Conservation (phyloP, 2,113 vertebrate genomes). For the Chiloscyllium plagiosum region DNA sequence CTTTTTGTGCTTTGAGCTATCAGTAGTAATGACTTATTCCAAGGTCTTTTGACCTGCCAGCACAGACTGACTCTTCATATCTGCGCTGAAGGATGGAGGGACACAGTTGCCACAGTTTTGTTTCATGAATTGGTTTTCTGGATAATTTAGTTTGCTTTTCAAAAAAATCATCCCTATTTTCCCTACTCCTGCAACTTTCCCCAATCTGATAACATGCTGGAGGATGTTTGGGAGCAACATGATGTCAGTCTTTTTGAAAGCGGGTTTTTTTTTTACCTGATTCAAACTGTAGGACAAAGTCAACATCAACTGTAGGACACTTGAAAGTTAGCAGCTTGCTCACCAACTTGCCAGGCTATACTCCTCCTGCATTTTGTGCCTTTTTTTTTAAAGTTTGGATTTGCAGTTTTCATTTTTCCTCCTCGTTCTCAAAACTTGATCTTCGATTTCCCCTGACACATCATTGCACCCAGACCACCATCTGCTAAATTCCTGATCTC, state of each 20-base stretch:
- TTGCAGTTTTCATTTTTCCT: background rate
- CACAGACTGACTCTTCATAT: background rate
- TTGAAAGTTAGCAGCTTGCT: background rate
- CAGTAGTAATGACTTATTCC: too few relatives aligned
- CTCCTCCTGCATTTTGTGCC: background rate
- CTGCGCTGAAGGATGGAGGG: background rate
- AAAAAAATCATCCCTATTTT: background rate
- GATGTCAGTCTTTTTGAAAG: background rate
- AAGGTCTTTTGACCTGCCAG: too few relatives aligned
- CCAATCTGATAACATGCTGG: background rate
- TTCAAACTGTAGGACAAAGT: too few relatives aligned
- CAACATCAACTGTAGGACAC: too few relatives aligned
- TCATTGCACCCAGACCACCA: background rate
- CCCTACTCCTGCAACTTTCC: background rate
- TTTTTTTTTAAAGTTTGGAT: background rate
- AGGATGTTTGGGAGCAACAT: background rate
- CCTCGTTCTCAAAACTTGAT: background rate
- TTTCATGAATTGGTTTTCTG: background rate
- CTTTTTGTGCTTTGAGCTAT: background rate
- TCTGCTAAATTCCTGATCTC: too few relatives aligned
- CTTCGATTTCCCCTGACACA: background rate
- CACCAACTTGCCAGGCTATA: background rate
- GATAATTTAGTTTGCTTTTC: background rate
- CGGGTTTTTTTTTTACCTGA: background rate
- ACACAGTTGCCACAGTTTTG: background rate